Evolutionary conservation across 2,113 vertebrate species (phyloP).

Genomic region (Mirounga angustirostris): DNA sequence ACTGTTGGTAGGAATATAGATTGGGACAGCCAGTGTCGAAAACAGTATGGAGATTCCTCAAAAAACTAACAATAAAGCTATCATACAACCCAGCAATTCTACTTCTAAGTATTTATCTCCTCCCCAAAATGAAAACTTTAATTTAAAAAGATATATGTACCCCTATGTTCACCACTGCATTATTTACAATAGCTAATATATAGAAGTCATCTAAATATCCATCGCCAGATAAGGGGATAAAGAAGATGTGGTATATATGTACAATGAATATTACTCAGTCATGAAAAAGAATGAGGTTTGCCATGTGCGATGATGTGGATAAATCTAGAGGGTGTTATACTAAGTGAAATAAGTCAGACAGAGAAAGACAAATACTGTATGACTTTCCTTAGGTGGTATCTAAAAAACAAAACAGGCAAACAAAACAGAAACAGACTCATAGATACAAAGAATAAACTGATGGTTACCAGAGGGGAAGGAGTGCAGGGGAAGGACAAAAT

Average conservation of each 20-base stretch:
- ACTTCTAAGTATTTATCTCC: background rate
- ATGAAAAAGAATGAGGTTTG: background rate
- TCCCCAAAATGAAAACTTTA: background rate
- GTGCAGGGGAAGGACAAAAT: background rate
- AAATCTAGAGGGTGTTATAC: background rate
- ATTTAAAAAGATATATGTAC: background rate
- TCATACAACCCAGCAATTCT: background rate
- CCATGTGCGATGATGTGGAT: background rate
- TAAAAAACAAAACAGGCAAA: background rate
- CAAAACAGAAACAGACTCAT: background rate
- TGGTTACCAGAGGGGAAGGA: background rate
- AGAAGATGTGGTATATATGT: background rate
- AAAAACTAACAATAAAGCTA: background rate
- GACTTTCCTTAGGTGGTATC: background rate
- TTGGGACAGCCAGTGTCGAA: background rate
- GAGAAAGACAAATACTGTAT: background rate
- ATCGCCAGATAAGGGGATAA: background rate
- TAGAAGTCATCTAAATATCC: background rate
- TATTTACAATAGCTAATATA: background rate
- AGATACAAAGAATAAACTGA: background rate
- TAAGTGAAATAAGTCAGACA: background rate
- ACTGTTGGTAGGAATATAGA: background rate
- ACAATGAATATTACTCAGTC: background rate
- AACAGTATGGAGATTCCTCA: background rate
- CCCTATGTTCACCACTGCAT: background rate